Conservation (phyloP, 2,797 vertebrate species). For the Clangula hyemalis region DNA sequence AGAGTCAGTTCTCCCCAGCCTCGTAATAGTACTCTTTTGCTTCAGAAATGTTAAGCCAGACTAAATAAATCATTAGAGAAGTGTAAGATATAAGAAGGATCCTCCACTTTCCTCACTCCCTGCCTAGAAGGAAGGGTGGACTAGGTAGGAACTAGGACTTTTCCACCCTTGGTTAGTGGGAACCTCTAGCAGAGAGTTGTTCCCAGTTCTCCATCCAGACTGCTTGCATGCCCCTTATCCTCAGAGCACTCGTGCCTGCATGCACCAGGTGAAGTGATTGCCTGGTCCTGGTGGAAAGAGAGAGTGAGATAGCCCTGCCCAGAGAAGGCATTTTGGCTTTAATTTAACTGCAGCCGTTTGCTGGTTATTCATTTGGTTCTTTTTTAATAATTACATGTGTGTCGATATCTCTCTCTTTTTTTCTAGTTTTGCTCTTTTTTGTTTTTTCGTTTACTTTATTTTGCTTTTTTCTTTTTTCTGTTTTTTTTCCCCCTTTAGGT, state of each 20-base stretch:
- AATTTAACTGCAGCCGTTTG: conserved; percentile 46
- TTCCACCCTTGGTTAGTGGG: neutral
- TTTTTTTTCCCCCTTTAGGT: conserved; percentile 84
- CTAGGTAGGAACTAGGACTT: neutral
- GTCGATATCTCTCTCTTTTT: conserved; percentile 75
- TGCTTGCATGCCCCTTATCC: conserved; percentile 49
- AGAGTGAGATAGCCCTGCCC: neutral
- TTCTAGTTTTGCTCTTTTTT: conserved; percentile 83
- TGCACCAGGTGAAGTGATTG: neutral
- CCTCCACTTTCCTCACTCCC: neutral
- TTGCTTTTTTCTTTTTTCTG: conserved; percentile 83
- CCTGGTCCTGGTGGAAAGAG: neutral
- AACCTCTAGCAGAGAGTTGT: neutral
- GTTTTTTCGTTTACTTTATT: conserved; percentile 83
- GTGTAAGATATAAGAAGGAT: neutral
- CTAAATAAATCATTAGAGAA: neutral
- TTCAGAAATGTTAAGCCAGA: neutral
- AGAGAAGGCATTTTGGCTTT: conserved; percentile 35
- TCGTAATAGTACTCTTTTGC: neutral
- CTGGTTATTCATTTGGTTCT: conserved; percentile 69
- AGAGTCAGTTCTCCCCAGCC: neutral
- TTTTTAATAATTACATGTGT: conserved; percentile 71
- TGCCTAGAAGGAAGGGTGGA: neutral
- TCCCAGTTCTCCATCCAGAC: neutral
- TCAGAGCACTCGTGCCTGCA: conserved; percentile 53